Conservation (phyloP, 2,888 invertebrate genomes). For the Sceliomorpha sp. region DNA sequence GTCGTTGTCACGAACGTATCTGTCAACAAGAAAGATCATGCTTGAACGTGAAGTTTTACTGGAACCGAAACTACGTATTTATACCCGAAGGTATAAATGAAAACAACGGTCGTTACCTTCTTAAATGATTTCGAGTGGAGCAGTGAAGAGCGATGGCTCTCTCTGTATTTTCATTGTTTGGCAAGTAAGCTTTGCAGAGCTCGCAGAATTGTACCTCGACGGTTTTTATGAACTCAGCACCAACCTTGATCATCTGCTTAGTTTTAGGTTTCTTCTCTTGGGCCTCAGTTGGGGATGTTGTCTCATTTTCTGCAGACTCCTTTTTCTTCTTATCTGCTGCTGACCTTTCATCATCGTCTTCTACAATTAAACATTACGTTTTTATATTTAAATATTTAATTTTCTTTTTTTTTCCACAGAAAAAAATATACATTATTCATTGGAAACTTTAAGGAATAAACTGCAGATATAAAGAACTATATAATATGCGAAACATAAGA, state of each 20-base stretch:
- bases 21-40: no score
- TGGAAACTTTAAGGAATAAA: no score
- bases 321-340: constrained; percentile 84
- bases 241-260: constrained; percentile 87
- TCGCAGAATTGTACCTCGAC: constrained; percentile 91
- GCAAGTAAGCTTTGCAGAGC: constrained; percentile 88
- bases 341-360: constrained; percentile 83
- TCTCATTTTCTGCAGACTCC: constrained; percentile 79
- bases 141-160: constrained; percentile 87
- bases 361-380: constrained; percentile 77
- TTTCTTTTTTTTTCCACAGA: no score
- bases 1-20: constrained; percentile 88
- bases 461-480: no score
- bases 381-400: no score
- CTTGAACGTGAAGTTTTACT: background rate
- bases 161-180: constrained; percentile 84
- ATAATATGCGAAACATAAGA: no score
- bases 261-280: constrained; percentile 81
- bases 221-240: constrained; percentile 88
- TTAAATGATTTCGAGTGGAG: constrained; percentile 87
- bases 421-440: no score
- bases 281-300: constrained; percentile 69
- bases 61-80: background rate
- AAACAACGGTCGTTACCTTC: constrained; percentile 80
- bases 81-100: background rate